Evolutionary conservation across 2,797 vertebrate species (phyloP).

Genomic region (Chrysocyon brachyurus): DNA sequence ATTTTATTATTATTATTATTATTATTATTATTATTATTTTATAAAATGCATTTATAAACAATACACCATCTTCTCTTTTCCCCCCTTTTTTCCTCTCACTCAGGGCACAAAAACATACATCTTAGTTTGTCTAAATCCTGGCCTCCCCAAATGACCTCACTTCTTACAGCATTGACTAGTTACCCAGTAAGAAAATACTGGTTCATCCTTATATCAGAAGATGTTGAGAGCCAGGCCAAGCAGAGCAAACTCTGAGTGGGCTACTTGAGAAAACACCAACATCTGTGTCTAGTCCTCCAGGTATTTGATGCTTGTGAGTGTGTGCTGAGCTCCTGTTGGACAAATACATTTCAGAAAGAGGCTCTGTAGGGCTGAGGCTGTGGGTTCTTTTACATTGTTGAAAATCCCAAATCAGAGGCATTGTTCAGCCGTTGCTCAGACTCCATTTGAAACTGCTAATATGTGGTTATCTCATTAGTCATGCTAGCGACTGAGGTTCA

Average conservation of each 20-base stretch:
- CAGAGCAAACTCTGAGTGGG: background rate
- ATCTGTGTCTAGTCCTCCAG: background rate
- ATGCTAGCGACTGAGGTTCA: background rate
- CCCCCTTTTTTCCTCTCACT: background rate
- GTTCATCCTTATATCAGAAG: background rate
- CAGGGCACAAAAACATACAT: background rate
- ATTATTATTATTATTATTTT: too few species aligned
- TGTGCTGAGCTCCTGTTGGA: background rate
- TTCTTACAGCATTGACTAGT: background rate
- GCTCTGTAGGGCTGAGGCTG: background rate
- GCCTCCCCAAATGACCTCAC: background rate
- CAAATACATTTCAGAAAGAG: background rate
- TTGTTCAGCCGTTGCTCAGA: background rate
- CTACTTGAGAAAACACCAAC: background rate
- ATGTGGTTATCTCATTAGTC: background rate
- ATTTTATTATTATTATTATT: too few species aligned
- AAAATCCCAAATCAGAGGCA: conserved; percentile 35
- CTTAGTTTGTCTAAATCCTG: background rate
- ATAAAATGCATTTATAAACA: conserved; percentile 1
- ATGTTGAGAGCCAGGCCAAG: background rate
- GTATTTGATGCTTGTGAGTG: background rate
- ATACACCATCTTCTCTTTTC: background rate
- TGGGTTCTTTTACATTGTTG: background rate
- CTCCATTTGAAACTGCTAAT: background rate
- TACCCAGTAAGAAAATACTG: background rate